These are phyloP conservation scores for Ctenochaetus hawaiiensis DNA, from an alignment of 2,797 vertebrate species.

Conservation along the genomic window DNA sequence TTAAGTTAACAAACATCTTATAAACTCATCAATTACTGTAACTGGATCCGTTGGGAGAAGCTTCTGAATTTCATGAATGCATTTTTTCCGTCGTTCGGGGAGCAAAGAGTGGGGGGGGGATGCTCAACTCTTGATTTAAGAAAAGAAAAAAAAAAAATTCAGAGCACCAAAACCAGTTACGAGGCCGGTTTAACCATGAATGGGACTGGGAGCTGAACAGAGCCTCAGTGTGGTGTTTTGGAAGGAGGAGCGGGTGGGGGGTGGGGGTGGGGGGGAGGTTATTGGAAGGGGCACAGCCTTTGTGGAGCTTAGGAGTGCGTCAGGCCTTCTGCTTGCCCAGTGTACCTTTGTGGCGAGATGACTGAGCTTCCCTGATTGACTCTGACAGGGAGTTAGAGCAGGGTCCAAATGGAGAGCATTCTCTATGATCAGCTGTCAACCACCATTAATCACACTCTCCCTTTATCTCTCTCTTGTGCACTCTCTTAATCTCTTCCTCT, in stretches of 20 bases:
- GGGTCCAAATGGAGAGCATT: conserved; percentile 84
- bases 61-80: conserved; percentile 84
- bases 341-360: conserved; percentile 83
- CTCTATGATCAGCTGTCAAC: conserved; percentile 88
- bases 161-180: conserved; percentile 45
- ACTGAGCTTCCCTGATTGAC: conserved; percentile 83
- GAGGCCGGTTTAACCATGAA: conserved; percentile 55
- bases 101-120: conserved; percentile 55
- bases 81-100: conserved; percentile 74
- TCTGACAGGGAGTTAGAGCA: conserved; percentile 86
- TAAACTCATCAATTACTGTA: conserved; percentile 86
- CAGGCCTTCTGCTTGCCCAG: conserved; percentile 76
- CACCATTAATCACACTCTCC: conserved; percentile 80
- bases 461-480: conserved; percentile 75
- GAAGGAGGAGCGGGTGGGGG: conserved; percentile 53
- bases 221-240: conserved; percentile 49
- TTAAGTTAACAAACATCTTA: conserved; percentile 80
- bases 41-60: conserved; percentile 79
- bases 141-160: conserved; percentile 19
- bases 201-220: conserved; percentile 48
- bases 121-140: conserved; percentile 43
- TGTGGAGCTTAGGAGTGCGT: conserved; percentile 74
- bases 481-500: conserved; percentile 73
- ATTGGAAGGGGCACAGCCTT: conserved; percentile 72
- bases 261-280: conserved; percentile 73